Conservation (phyloP, 2,797 vertebrate genomes). For the Jordanella pulchra region DNA sequence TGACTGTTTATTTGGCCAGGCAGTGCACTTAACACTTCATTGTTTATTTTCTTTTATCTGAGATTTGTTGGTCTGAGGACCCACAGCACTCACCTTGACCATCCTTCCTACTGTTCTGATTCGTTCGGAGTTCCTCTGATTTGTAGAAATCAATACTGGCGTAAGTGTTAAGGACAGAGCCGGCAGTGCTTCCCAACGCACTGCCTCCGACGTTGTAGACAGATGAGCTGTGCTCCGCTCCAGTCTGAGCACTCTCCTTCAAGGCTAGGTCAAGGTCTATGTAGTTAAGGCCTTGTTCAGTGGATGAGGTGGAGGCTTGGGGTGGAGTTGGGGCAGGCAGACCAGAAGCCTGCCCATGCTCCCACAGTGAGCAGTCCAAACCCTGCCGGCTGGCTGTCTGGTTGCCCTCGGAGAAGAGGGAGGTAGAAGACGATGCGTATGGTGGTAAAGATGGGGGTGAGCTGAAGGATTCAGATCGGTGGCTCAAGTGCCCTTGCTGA, state of each 20-base stretch:
- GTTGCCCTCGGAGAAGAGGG: slow-evolving; percentile 72
- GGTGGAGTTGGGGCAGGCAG: slow-evolving; percentile 62
- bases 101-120: slow-evolving; percentile 77
- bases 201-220: slow-evolving; percentile 68
- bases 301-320: slow-evolving; percentile 70
- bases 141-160: slow-evolving; percentile 88
- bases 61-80: slow-evolving; percentile 6
- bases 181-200: slow-evolving; percentile 59
- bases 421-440: slow-evolving; percentile 71
- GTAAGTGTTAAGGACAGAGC: slow-evolving; percentile 77
- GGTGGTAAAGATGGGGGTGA: slow-evolving; percentile 58
- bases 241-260: slow-evolving; percentile 70
- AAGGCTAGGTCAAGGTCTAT: slow-evolving; percentile 84
- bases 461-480: slow-evolving; percentile 75
- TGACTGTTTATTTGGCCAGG: too few relatives aligned
- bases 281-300: slow-evolving; percentile 84
- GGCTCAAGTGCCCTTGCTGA: slow-evolving; percentile 67
- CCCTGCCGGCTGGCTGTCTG: slow-evolving; percentile 67
- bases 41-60: neutral
- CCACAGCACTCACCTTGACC: slow-evolving; percentile 72
- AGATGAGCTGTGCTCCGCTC: slow-evolving; percentile 68
- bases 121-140: slow-evolving; percentile 78
- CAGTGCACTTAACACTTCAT: neutral
- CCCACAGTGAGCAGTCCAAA: slow-evolving; percentile 77
- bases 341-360: slow-evolving; percentile 64